Evolutionary conservation across 2,113 vertebrate genomes (phyloP).

Genomic region (Cnemophilus loriae): DNA sequence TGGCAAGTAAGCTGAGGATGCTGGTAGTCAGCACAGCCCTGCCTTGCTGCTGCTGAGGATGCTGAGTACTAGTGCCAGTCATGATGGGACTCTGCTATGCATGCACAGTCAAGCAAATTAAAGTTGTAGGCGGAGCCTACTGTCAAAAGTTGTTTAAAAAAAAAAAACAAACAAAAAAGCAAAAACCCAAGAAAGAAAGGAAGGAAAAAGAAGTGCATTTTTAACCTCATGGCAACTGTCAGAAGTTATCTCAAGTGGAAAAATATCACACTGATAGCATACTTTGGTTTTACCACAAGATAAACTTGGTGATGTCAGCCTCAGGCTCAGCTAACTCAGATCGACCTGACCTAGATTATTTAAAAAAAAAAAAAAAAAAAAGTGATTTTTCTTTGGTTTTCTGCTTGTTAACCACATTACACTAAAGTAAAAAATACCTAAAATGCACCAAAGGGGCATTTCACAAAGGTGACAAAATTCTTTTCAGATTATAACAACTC

Average conservation of each 20-base stretch:
- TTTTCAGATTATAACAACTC: neutral
- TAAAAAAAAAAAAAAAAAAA: neutral
- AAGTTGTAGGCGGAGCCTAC: neutral
- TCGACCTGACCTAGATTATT: conserved; percentile 45
- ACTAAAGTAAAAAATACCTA: neutral
- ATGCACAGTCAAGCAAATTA: accelerated
- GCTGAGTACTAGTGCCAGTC: neutral
- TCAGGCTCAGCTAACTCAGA: conserved; percentile 21
- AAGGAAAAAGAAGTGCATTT: neutral
- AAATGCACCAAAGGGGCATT: neutral
- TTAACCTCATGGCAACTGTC: conserved; percentile 43
- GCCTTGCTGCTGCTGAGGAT: neutral
- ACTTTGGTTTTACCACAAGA: conserved; percentile 42
- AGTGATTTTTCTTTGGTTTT: neutral
- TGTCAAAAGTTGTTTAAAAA: neutral
- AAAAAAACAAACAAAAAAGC: no score
- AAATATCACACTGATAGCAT: neutral
- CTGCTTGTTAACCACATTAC: neutral
- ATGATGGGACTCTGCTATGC: neutral
- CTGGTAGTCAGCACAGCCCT: neutral
- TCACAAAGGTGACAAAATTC: neutral
- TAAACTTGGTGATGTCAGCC: conserved; percentile 32
- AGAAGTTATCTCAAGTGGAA: conserved; percentile 45
- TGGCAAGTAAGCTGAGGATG: neutral
- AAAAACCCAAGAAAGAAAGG: neutral